Evolutionary conservation across 2,797 vertebrate species (phyloP), one percentile per base, ranked within the genome.

Genomic region (Apogon hyalosoma): DNA sequence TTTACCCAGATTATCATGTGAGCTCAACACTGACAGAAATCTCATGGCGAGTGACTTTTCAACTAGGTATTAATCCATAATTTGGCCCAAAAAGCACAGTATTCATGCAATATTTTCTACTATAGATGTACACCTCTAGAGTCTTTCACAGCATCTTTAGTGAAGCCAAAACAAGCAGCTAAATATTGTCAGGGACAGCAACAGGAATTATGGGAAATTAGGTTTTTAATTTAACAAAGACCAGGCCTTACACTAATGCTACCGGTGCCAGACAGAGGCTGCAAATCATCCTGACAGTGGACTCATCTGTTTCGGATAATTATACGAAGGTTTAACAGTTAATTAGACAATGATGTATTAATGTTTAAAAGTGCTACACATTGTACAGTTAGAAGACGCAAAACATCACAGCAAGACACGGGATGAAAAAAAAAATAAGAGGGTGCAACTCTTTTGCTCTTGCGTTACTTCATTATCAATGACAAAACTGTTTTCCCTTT

Each of bases 301-400:
- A 45, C 38, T 82, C 69, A 72, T 78, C 39, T 43, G 55, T 77
- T 71, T 45, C 4, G 45, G 24, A 63, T 79, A 63, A 83, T 86
- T 70, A 80, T 76, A 49, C 58, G 31, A 41, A 80, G 66, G 65
- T 68, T n/a, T 19, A 54, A 63, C 52, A 28, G 54, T 63, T 82
- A 66, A 80, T 82, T 74, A 73, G 66, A 74, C 55, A 11, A 38
- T 74, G 75, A 85, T 60, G 11, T 41, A 77, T 61, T 8, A 54
- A 63, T 61, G 59, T 53, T 58, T 59, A 18, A 43, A 59, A 19
- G 51, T 39, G 63, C 48, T 53, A 42, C 63, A 67, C 36, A 40
- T 45, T 5, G 11, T 36, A 12, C 18, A 41, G 64, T 71, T 66
- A 72, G 59, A 42, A 58, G 63, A 72, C 36, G 66, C 54, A 51